Evolutionary conservation across 2,113 vertebrate genomes (phyloP), one percentile per base, ranked within the genome.

Genomic region (Seriola dumerili): DNA sequence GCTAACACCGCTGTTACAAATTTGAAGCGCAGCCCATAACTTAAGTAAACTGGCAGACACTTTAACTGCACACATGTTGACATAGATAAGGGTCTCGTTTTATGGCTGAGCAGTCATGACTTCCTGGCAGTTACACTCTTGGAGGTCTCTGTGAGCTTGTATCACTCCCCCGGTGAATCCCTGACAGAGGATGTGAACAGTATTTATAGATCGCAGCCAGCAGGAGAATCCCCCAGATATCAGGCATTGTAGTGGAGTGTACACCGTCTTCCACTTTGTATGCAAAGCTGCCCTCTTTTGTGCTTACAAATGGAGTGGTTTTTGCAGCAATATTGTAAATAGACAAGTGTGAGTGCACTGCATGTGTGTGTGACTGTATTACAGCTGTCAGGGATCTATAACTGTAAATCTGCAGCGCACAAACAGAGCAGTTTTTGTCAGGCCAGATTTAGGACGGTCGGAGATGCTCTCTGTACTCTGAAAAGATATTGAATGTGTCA

Each of bases 141-240:
- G 85, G 83, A 88, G 71, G 86, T 87, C 77, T 92, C 77, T 32
- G 65, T 0, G 40, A 81, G 89, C 76, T 85, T 42, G 71, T 83
- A 76, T 79, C 79, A 2, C 70, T 88, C 58, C 85, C 89, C 46
- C 46, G 1, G 83, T 73, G 86, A 69, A 64, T 78, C 40, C 14
- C 83, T 19, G 69, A 86, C 83, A 78, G 80, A 88, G 76, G 77
- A 89, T 73, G 72, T 85, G 86, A 91, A 72, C 81, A 76, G 80
- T 89, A 92, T 93, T 93, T 91, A 91, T 91, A 92, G 91, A 90
- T 86, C 72, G 34, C 61, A 90, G 85, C 76, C 77, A 75, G 80
- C 77, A 71, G 71, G 85, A 92, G 85, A 89, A 90, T 86, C 85
- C 91, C 86, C 91, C 63, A 84, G 89, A 91, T 66, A 42, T 82